These are phyloP conservation scores for Aegotheles bennettii DNA, from an alignment of 2,113 vertebrate species.

Conservation along the genomic window DNA sequence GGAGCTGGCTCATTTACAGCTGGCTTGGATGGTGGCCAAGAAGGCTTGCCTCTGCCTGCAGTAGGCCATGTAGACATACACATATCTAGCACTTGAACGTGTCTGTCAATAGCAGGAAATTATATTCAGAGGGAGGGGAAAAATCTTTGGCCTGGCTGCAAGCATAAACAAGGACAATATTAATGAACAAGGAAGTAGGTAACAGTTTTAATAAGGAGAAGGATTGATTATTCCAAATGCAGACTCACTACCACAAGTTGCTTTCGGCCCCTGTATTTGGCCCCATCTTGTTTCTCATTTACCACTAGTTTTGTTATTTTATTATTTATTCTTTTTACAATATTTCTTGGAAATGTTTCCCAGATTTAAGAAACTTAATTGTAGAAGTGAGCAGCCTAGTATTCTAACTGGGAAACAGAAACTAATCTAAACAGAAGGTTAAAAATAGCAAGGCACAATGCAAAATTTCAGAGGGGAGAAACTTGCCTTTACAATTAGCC, in stretches of 20 bases:
- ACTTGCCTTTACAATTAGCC: not conserved
- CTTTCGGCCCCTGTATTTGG: not conserved
- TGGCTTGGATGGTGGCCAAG: slow-evolving; percentile 51
- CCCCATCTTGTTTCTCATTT: not conserved
- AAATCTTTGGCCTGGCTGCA: slow-evolving; percentile 24
- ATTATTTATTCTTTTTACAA: not conserved
- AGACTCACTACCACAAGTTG: not conserved
- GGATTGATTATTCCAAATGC: not conserved
- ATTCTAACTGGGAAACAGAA: not conserved
- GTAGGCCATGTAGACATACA: not conserved
- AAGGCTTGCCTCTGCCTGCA: slow-evolving; percentile 48
- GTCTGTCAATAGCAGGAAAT: slow-evolving; percentile 59
- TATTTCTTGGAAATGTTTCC: not conserved
- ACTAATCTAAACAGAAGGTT: not conserved
- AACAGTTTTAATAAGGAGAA: slow-evolving; percentile 8
- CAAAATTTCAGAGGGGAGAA: not conserved
- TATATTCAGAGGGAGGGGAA: slow-evolving; percentile 20
- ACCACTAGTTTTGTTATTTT: not conserved
- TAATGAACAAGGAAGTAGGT: slow-evolving; percentile 14
- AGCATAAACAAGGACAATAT: not conserved
- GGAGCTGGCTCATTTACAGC: slow-evolving; percentile 64
- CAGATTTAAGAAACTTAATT: not conserved
- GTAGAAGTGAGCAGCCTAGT: not conserved
- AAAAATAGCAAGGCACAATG: too few species aligned
- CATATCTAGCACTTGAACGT: slow-evolving; percentile 10